Conservation (phyloP, 2,888 invertebrate species). For the Patella caerulea region DNA sequence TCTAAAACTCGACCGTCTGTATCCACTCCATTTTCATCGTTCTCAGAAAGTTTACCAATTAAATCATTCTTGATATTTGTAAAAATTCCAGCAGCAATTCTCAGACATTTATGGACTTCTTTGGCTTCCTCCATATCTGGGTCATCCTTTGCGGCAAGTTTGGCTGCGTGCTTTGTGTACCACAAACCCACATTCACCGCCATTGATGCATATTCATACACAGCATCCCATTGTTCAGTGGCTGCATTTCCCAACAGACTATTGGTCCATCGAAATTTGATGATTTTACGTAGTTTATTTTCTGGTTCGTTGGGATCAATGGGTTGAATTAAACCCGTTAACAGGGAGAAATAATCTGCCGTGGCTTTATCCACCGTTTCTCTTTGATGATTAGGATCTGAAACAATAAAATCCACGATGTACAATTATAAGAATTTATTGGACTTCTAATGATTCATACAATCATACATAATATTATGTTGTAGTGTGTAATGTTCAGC, state of each 20-base stretch:
- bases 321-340: constrained; percentile 76
- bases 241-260: constrained; percentile 73
- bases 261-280: constrained; percentile 69
- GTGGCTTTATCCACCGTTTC: constrained; percentile 74
- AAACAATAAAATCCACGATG: too few relatives aligned
- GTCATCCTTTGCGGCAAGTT: constrained; percentile 76
- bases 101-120: constrained; percentile 76
- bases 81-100: constrained; percentile 78
- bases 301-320: constrained; percentile 71
- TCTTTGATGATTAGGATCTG: constrained; percentile 75
- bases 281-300: constrained; percentile 75
- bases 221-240: constrained; percentile 74
- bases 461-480: too few relatives aligned
- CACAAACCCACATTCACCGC: constrained; percentile 77
- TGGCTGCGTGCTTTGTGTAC: constrained; percentile 79
- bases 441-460: not conserved
- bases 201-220: constrained; percentile 77
- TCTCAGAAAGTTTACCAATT: constrained; percentile 66
- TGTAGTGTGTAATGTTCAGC: too few relatives aligned
- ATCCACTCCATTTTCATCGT: constrained; percentile 74
- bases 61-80: constrained; percentile 73
- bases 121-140: constrained; percentile 78
- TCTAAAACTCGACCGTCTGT: constrained; percentile 76
- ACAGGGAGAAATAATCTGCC: constrained; percentile 74
- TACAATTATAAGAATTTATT: too few relatives aligned